Percentiles rank a stretch among this genome's conserved stretches.
Evolutionary conservation across 2,113 vertebrate species (phyloP).

Genomic region (Electrona antarctica): DNA sequence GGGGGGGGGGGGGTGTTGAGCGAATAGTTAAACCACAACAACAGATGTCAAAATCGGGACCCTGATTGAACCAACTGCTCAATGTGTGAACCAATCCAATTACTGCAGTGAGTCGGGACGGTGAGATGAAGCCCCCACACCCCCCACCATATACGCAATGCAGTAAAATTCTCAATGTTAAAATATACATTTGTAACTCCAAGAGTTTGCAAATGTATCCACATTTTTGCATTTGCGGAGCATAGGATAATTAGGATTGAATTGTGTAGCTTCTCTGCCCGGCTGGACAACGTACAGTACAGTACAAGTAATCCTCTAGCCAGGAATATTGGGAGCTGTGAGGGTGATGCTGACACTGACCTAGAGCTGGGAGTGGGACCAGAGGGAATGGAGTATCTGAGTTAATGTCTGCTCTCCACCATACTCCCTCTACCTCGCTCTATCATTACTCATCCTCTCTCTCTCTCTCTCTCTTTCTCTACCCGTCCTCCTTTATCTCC

Average conservation of each 20-base stretch:
- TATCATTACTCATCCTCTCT: no score
- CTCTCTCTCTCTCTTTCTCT: not conserved
- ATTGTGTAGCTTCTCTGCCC: not conserved
- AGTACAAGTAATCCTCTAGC: not conserved
- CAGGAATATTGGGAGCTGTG: not conserved
- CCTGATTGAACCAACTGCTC: not conserved
- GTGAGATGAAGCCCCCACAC: no score
- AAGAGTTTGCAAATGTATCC: no score
- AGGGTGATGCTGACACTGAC: slow-evolving; percentile 25
- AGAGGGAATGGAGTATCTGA: slow-evolving; percentile 10
- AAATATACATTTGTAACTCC: no score
- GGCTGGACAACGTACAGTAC: not conserved
- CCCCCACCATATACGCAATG: no score
- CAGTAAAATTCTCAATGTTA: no score
- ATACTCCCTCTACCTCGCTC: no score
- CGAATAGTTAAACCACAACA: slow-evolving; percentile 4
- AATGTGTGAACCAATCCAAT: slow-evolving; percentile 17
- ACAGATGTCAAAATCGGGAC: not conserved
- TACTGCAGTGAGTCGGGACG: not conserved
- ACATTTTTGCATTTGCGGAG: no score
- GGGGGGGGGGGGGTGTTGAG: not conserved
- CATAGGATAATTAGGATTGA: no score
- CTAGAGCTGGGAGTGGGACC: slow-evolving; percentile 14
- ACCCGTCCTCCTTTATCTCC: not conserved
- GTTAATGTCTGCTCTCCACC: slow-evolving; percentile 17